Conservation (phyloP, 2,113 vertebrate species). For the Pampusana beccarii region DNA sequence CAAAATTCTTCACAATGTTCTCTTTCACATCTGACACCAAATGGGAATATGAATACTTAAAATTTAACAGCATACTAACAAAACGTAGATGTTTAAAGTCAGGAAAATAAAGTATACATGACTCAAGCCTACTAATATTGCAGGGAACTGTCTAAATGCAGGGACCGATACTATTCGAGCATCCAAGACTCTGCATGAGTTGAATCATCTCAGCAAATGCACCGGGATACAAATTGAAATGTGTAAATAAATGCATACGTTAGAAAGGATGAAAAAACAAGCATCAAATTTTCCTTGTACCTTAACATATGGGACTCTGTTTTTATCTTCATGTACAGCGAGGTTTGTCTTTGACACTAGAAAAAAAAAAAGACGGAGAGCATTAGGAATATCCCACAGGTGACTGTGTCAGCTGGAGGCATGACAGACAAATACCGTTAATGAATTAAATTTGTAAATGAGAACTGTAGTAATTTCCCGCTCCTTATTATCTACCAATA, state of each 20-base stretch:
- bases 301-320: conserved; percentile 90
- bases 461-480: background rate
- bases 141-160: background rate
- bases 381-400: background rate
- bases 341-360: conserved; percentile 89
- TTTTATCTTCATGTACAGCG: conserved; percentile 89
- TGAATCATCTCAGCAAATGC: background rate
- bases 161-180: background rate
- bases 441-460: background rate
- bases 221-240: background rate
- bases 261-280: background rate
- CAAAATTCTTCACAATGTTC: background rate
- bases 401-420: background rate
- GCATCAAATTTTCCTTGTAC: conserved; percentile 56
- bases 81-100: background rate
- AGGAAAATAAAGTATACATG: background rate
- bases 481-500: accelerated
- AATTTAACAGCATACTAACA: background rate
- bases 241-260: background rate
- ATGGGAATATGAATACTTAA: background rate
- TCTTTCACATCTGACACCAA: background rate
- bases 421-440: background rate
- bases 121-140: conserved; percentile 22
- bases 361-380: background rate
- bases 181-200: background rate